phyloP scores from a whole-genome alignment of 2,113 vertebrate species.

The Melanocharis versteri region DNA sequence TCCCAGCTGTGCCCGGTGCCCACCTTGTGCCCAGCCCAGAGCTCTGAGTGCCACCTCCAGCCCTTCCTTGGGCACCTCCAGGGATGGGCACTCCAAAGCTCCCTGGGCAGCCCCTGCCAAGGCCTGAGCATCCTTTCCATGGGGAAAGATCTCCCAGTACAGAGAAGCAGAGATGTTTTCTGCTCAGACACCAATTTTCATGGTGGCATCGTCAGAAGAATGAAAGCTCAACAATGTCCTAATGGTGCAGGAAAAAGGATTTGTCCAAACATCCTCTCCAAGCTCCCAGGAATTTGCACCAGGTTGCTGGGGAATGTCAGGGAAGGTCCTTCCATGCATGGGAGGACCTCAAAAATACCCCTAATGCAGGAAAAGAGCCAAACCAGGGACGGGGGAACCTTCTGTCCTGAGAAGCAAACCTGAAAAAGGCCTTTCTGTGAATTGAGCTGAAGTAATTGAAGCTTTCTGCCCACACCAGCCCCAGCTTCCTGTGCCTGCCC shows the following conservation, averaged over 20 bases:
- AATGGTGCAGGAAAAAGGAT: not conserved
- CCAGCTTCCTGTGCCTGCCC: not conserved
- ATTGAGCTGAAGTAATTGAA: not conserved
- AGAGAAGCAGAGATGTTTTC: not conserved
- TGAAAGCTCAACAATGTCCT: not conserved
- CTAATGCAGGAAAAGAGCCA: not conserved
- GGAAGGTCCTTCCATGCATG: rapidly evolving
- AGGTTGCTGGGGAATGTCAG: not conserved
- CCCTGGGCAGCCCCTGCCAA: not conserved
- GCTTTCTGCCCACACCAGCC: not conserved
- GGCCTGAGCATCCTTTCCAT: not conserved
- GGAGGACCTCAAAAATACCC: not conserved
- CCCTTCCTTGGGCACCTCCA: not conserved
- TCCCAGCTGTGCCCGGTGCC: not conserved
- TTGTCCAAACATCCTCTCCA: not conserved
- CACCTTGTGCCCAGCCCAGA: not conserved
- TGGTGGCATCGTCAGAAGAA: not conserved
- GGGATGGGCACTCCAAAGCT: not conserved
- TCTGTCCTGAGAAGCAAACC: not conserved
- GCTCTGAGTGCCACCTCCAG: not conserved
- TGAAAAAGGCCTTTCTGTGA: not conserved
- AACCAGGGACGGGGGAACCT: not conserved
- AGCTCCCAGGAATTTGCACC: not conserved
- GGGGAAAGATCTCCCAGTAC: not conserved
- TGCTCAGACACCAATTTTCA: not conserved